phyloP scores from a whole-genome alignment of 1,140 invertebrate genomes.

The Kradibia gibbosae region DNA sequence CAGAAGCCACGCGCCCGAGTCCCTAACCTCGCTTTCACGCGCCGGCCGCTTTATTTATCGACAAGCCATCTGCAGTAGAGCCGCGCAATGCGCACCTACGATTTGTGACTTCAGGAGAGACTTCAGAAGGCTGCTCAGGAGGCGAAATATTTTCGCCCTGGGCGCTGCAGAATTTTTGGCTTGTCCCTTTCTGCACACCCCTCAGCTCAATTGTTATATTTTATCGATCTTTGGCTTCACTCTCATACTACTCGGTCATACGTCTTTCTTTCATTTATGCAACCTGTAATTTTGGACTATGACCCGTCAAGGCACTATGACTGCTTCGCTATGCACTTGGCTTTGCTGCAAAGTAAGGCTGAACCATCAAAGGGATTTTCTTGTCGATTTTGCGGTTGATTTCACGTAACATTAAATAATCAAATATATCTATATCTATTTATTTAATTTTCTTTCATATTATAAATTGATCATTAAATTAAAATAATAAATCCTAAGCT shows the following conservation, averaged over 20 bases:
- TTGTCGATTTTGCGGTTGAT: no score
- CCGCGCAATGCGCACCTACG: neutral
- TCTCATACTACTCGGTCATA: neutral
- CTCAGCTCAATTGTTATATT: neutral
- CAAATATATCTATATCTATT: no score
- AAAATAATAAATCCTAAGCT: no score
- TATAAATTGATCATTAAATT: no score
- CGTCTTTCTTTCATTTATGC: conserved; percentile 7
- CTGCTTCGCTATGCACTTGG: neutral
- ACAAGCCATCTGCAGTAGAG: conserved; percentile 25
- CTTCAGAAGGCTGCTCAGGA: neutral
- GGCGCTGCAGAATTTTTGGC: conserved; percentile 19
- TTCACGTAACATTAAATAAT: no score
- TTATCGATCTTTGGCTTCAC: conserved; percentile 19
- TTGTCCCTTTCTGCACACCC: no score
- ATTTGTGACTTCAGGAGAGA: neutral
- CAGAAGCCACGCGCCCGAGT: conserved; percentile 54
- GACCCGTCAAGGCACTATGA: neutral
- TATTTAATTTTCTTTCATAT: no score
- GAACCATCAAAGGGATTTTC: no score
- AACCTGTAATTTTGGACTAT: neutral
- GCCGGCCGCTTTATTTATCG: conserved; percentile 35
- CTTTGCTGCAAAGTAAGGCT: neutral
- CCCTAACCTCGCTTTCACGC: conserved; percentile 1
- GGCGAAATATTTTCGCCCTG: conserved; percentile 21